A percentile compares a stretch with the other conserved stretches of the same genome.
Conservation (phyloP, 1,140 invertebrate species). For the Halyomorpha halys region DNA sequence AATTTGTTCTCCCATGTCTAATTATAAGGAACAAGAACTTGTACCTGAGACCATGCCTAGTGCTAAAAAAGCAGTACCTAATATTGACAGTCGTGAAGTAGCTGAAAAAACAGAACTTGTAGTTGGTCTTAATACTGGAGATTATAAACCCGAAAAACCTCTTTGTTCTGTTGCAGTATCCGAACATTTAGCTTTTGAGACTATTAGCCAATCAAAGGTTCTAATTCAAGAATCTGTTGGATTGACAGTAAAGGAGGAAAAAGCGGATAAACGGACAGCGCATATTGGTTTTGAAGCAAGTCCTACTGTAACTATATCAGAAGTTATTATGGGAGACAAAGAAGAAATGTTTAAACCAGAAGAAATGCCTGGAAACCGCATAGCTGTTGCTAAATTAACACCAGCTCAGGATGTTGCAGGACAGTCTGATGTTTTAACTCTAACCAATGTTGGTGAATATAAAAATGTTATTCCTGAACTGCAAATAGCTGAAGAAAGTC, state of each 20-base stretch:
- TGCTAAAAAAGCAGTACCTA: conserved; percentile 33
- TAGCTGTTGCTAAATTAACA: conserved; percentile 34
- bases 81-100: conserved; percentile 34
- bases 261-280: conserved; percentile 36
- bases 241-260: conserved; percentile 35
- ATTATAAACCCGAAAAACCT: conserved; percentile 27
- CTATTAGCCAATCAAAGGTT: conserved; percentile 41
- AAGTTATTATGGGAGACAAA: conserved; percentile 42
- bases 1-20: conserved; percentile 39
- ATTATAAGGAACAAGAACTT: conserved; percentile 39
- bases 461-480: conserved; percentile 27
- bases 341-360: conserved; percentile 35
- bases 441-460: conserved; percentile 34
- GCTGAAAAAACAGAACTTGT: conserved; percentile 34
- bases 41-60: conserved; percentile 29
- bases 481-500: conserved; percentile 34
- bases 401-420: conserved; percentile 37
- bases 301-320: conserved; percentile 40
- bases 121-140: conserved; percentile 27
- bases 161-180: conserved; percentile 30
- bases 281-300: conserved; percentile 34
- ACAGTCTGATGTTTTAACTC: conserved; percentile 35
- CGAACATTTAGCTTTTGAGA: conserved; percentile 39
- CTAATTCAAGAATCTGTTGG: conserved; percentile 42
- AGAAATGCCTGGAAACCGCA: conserved; percentile 32